phyloP scores from a whole-genome alignment of 2,113 vertebrate species.

The Tursiops truncatus region DNA sequence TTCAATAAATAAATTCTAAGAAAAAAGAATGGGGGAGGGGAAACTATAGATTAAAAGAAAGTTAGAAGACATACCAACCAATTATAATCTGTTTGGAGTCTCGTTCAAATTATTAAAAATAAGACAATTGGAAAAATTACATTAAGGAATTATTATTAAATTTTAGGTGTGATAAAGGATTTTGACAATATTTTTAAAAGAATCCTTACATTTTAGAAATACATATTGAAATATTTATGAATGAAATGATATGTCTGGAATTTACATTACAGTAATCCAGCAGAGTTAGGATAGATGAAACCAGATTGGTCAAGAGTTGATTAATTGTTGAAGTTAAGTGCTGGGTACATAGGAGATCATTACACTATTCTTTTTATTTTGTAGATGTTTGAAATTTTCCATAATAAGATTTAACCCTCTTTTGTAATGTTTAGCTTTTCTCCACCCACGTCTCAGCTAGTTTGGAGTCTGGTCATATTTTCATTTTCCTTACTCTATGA shows the following conservation, averaged over 20 bases:
- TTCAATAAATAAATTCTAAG: neutral
- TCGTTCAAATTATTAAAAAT: conserved; percentile 7
- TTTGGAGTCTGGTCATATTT: neutral
- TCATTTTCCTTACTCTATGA: neutral
- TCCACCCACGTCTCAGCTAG: neutral
- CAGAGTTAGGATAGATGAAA: neutral
- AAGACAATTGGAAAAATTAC: neutral
- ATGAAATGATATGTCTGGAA: neutral
- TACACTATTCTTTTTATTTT: neutral
- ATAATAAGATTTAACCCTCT: neutral
- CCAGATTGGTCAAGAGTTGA: neutral
- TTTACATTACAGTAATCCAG: conserved; percentile 25
- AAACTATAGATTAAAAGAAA: conserved; percentile 31
- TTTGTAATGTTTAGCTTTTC: neutral
- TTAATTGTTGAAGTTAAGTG: neutral
- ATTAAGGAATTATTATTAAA: conserved; percentile 15
- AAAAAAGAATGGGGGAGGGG: neutral
- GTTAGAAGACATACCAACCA: neutral
- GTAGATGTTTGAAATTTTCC: neutral
- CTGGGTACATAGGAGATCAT: neutral
- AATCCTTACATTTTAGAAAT: neutral
- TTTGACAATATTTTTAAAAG: neutral
- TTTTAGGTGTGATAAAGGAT: neutral
- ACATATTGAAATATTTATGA: conserved; percentile 27
- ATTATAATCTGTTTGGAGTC: neutral